phyloP scores from a whole-genome alignment of 1,140 invertebrate species.

The Globodera ellingtonae region DNA sequence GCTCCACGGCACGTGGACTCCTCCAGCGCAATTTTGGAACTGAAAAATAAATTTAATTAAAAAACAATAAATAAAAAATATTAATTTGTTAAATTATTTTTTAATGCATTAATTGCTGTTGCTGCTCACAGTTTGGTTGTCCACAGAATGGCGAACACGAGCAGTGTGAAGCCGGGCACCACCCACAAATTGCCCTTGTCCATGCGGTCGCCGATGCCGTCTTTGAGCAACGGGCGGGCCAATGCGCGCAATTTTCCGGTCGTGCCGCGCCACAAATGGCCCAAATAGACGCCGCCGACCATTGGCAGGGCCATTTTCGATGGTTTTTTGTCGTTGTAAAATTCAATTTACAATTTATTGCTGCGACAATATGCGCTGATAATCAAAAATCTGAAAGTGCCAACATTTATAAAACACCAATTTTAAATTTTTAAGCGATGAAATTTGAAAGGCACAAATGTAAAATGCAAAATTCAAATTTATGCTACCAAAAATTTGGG shows the following conservation, averaged over 20 bases:
- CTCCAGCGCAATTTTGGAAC: constrained; percentile 39
- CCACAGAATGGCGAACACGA: constrained; percentile 40
- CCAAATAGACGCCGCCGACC: constrained; percentile 76
- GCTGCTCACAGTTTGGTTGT: constrained; percentile 42
- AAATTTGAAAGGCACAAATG: neutral
- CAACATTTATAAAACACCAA: no score
- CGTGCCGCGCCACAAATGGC: constrained; percentile 23
- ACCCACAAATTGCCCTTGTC: constrained; percentile 44
- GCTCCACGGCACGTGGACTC: constrained; percentile 35
- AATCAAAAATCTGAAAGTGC: neutral
- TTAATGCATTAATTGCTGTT: neutral
- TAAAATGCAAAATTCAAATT: neutral
- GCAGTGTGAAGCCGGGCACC: constrained; percentile 40
- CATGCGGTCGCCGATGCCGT: constrained; percentile 44
- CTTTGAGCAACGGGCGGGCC: constrained; percentile 34
- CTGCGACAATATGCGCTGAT: neutral
- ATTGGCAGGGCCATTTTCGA: constrained; percentile 83
- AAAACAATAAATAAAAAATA: neutral
- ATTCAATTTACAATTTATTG: neutral
- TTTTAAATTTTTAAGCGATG: no score
- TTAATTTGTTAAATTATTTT: no score
- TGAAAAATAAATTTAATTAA: neutral
- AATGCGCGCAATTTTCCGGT: constrained; percentile 29
- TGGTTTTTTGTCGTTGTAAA: neutral
- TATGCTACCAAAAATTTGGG: neutral